Percentiles rank a stretch among this genome's conserved stretches.
Conservation (phyloP, 2,888 invertebrate species). For the Pandemis heparana region DNA sequence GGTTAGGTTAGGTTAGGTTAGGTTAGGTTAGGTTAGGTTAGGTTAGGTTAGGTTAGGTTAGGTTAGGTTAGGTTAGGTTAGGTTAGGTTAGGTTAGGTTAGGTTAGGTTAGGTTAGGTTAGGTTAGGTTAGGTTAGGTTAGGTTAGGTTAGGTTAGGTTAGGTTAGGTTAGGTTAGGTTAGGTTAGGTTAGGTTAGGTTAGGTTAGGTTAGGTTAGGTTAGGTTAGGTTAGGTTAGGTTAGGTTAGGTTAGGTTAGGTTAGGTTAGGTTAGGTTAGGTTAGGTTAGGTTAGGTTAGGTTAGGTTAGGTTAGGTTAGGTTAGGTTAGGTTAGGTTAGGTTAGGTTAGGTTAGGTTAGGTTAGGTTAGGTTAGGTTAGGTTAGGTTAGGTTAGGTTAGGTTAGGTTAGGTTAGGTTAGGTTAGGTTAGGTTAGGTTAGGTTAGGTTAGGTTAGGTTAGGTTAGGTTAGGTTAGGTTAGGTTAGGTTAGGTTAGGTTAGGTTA, state of each 20-base stretch:
- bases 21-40: slow-evolving; percentile 36
- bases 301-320: too few relatives aligned
- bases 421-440: slow-evolving; percentile 46
- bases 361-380: slow-evolving; percentile 46
- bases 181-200: slow-evolving; percentile 37
- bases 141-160: slow-evolving; percentile 42
- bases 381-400: slow-evolving; percentile 45
- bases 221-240: slow-evolving; percentile 37
- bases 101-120: slow-evolving; percentile 12
- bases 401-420: slow-evolving; percentile 46
- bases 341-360: slow-evolving; percentile 40
- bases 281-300: too few relatives aligned
- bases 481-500: slow-evolving; percentile 29
- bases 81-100: slow-evolving; percentile 32
- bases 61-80: slow-evolving; percentile 19
- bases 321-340: too few relatives aligned
- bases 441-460: slow-evolving; percentile 40
- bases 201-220: slow-evolving; percentile 37
- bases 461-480: slow-evolving; percentile 40
- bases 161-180: slow-evolving; percentile 41
- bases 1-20: slow-evolving; percentile 26
- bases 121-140: slow-evolving; percentile 43
- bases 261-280: slow-evolving; percentile 41
- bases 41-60: slow-evolving; percentile 19
- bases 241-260: slow-evolving; percentile 37